Percentiles rank a stretch among this genome's conserved stretches.
phyloP scores from a whole-genome alignment of 1,140 invertebrate species.

The Camponotus pennsylvanicus region DNA sequence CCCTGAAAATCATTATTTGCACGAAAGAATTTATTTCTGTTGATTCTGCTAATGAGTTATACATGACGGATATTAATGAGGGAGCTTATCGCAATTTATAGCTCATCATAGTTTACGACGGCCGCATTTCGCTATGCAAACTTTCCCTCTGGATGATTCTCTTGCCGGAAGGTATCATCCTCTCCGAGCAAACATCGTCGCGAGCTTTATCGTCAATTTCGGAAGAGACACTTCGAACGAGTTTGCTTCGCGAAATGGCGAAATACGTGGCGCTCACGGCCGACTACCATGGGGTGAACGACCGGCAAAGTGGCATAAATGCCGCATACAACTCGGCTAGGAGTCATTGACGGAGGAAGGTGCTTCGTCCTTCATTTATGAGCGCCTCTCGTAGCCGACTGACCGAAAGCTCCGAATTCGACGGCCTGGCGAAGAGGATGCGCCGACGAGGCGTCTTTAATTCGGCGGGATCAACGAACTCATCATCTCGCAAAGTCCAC shows the following conservation, averaged over 20 bases:
- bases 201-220: constrained; percentile 13
- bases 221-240: constrained; percentile 3
- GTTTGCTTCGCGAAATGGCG: constrained; percentile 48
- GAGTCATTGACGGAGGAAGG: constrained; percentile 9
- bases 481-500: constrained; percentile 14
- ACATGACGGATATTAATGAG: not conserved
- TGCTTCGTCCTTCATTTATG: constrained; percentile 59
- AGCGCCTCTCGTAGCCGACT: constrained; percentile 55
- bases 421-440: constrained; percentile 36
- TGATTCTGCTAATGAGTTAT: not conserved
- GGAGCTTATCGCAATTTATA: not conserved
- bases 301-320: constrained; percentile 75
- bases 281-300: constrained; percentile 71
- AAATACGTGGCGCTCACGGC: constrained; percentile 56
- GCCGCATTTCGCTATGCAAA: not conserved
- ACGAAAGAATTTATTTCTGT: not conserved
- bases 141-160: not conserved
- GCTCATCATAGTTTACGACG: not conserved
- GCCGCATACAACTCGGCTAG: constrained; percentile 57
- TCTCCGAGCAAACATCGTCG: not conserved
- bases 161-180: not conserved
- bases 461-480: constrained; percentile 53
- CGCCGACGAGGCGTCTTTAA: constrained; percentile 15
- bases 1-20: not conserved
- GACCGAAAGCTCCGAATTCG: constrained; percentile 66